phyloP scores from a whole-genome alignment of 1,140 invertebrate species.

The Drosophila azteca region DNA sequence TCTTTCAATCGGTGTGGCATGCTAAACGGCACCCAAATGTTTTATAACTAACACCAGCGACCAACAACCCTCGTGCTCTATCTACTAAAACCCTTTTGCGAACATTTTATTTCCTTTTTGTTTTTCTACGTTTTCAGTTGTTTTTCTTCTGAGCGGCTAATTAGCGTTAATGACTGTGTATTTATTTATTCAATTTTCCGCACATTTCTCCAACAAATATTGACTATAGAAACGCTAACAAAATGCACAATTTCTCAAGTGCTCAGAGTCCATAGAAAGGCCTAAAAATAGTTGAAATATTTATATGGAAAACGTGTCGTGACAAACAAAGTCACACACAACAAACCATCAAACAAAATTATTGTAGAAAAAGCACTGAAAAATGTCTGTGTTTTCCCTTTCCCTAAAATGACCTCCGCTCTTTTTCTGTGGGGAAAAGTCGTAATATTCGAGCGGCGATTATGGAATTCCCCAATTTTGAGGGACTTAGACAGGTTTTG shows the following conservation, averaged over 20 bases:
- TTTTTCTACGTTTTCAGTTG: background rate
- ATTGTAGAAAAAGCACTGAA: conserved; percentile 19
- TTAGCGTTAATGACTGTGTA: conserved; percentile 55
- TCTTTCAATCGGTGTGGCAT: conserved; percentile 3
- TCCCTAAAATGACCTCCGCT: too few relatives aligned
- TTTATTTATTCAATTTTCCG: conserved; percentile 40
- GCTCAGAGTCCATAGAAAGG: background rate
- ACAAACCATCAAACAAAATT: conserved; percentile 13
- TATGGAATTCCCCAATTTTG: too few relatives aligned
- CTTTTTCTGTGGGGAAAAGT: too few relatives aligned
- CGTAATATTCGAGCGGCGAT: too few relatives aligned
- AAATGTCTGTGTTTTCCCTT: conserved; percentile 1
- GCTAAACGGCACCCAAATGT: conserved; percentile 12
- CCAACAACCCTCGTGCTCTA: background rate
- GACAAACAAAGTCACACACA: conserved; percentile 15
- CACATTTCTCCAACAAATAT: conserved; percentile 48
- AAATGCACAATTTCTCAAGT: conserved; percentile 14
- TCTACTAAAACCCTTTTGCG: background rate
- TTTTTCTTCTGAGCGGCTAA: conserved; percentile 43
- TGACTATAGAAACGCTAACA: conserved; percentile 17
- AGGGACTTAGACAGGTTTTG: too few relatives aligned
- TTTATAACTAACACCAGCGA: background rate
- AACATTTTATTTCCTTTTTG: background rate
- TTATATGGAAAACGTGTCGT: background rate
- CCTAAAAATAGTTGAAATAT: conserved; percentile 12